Evolutionary conservation across 2,113 vertebrate genomes (phyloP).

Genomic region (Phalacrocorax aristotelis): DNA sequence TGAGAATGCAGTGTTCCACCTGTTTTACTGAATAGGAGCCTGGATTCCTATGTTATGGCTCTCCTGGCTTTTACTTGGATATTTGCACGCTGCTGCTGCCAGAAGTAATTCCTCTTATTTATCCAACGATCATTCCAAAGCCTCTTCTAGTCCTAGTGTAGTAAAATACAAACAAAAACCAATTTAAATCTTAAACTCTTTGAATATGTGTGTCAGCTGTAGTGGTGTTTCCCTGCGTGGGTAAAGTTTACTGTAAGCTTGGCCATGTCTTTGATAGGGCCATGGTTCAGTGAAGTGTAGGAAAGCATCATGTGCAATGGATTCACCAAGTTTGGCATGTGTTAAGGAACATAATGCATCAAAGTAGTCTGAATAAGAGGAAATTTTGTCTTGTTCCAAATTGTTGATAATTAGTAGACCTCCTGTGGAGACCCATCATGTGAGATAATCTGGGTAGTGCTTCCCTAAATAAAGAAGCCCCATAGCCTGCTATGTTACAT

Average conservation of each 20-base stretch:
- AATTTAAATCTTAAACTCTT: background rate
- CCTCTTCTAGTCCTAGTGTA: background rate
- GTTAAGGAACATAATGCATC: background rate
- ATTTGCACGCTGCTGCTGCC: background rate
- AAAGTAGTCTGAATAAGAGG: background rate
- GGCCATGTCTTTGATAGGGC: background rate
- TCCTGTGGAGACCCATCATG: fast-evolving
- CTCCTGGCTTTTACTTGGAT: background rate
- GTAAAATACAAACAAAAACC: background rate
- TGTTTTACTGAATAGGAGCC: background rate
- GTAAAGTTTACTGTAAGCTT: background rate
- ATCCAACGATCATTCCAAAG: background rate
- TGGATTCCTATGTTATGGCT: background rate
- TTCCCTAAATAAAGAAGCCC: background rate
- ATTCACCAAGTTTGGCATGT: background rate
- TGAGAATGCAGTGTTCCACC: background rate
- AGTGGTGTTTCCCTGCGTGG: background rate
- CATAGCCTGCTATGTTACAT: background rate
- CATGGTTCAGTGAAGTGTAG: background rate
- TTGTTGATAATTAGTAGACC: background rate
- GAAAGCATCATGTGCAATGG: background rate
- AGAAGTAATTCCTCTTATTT: background rate
- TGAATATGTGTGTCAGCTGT: background rate
- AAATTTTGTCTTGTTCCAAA: background rate
- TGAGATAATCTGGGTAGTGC: background rate